phyloP scores from a whole-genome alignment of 2,797 vertebrate species.

The Percopsis omiscomaycus region DNA sequence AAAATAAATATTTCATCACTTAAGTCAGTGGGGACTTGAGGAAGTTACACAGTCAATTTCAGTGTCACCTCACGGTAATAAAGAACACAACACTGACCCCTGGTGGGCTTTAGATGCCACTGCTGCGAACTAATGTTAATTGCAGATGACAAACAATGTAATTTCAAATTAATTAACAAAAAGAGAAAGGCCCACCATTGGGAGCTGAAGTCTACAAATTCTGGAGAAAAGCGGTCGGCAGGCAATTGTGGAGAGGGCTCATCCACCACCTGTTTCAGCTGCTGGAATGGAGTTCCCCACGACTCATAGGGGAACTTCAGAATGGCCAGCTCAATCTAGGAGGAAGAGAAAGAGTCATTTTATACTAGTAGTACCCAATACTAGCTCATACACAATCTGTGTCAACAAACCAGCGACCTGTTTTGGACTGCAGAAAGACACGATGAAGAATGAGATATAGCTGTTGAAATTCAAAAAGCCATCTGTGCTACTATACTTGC shows the following conservation, averaged over 20 bases:
- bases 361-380: background rate
- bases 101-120: slow-evolving; percentile 38
- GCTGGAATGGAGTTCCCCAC: slow-evolving; percentile 98
- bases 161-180: background rate
- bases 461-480: no score
- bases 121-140: background rate
- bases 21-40: no score
- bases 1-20: no score
- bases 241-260: slow-evolving; percentile 95
- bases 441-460: no score
- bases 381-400: no score
- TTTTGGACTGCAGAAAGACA: no score
- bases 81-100: slow-evolving; percentile 48
- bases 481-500: no score
- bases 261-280: slow-evolving; percentile 98
- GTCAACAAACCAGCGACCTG: no score
- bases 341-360: background rate
- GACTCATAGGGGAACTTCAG: slow-evolving; percentile 96
- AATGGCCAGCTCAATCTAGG: slow-evolving; percentile 94
- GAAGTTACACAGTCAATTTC: no score
- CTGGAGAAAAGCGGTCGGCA: slow-evolving; percentile 87
- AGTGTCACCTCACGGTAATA: background rate
- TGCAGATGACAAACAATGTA: rapidly evolving
- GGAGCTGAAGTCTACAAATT: slow-evolving; percentile 97
- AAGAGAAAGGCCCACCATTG: slow-evolving; percentile 83